Conservation (phyloP, 2,113 vertebrate genomes). For the Stictonetta naevosa region DNA sequence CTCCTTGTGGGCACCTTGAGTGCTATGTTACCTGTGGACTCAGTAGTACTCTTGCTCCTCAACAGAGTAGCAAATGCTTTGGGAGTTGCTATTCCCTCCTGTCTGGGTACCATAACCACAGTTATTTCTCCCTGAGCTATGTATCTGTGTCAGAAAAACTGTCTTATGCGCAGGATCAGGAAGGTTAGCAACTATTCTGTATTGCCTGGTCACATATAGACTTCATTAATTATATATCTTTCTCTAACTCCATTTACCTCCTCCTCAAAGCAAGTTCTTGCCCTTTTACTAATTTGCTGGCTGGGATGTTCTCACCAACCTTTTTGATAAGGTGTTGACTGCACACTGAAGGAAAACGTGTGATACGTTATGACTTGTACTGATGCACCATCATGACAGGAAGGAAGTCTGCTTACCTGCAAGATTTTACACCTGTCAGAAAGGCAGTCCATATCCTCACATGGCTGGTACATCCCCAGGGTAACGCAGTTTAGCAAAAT, state of each 20-base stretch:
- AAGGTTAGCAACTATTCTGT: background rate
- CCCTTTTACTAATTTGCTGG: background rate
- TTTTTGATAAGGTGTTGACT: background rate
- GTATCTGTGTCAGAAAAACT: background rate
- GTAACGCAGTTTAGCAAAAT: conserved; percentile 97
- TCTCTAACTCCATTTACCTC: background rate
- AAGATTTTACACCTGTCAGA: conserved; percentile 94
- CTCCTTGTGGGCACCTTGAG: background rate
- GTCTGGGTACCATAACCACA: background rate
- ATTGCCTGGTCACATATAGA: background rate
- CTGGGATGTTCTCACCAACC: background rate
- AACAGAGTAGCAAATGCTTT: background rate
- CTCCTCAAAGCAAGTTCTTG: background rate
- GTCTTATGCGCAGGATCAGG: background rate
- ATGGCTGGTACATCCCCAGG: conserved; percentile 97
- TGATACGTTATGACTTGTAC: background rate
- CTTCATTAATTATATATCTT: background rate
- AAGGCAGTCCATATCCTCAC: conserved; percentile 96
- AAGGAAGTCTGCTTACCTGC: conserved; percentile 82
- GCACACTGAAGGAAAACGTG: background rate
- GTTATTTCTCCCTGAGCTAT: background rate
- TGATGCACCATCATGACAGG: background rate
- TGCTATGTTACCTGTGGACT: background rate
- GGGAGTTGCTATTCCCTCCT: background rate
- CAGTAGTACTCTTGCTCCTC: background rate